These are phyloP conservation scores for Campoplex nolae DNA, from an alignment of 2,888 invertebrate genomes.

Conservation along the genomic window DNA sequence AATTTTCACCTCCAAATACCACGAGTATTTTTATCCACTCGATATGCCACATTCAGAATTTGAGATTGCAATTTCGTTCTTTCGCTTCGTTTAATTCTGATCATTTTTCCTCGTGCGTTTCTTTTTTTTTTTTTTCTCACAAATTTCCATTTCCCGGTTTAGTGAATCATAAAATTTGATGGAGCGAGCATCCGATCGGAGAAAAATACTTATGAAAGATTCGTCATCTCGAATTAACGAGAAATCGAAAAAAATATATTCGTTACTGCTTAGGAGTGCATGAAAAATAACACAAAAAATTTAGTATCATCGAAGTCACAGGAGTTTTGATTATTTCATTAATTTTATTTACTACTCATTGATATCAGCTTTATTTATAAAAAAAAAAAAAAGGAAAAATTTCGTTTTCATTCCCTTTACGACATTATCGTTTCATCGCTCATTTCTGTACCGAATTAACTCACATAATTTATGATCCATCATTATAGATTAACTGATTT, in stretches of 20 bases:
- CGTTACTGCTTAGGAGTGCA: not conserved
- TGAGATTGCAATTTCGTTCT: slow-evolving; percentile 48
- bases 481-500: not conserved
- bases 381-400: not conserved
- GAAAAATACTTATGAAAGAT: not conserved
- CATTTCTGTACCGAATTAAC: not conserved
- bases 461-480: not conserved
- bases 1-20: slow-evolving; percentile 14
- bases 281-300: not conserved
- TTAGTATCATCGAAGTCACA: not conserved
- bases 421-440: not conserved
- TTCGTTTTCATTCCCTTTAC: not conserved
- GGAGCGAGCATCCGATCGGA: not conserved
- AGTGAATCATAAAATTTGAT: slow-evolving; percentile 5
- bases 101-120: slow-evolving; percentile 14
- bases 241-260: not conserved
- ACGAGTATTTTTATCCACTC: slow-evolving; percentile 35
- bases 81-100: slow-evolving; percentile 34
- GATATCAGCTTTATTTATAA: not conserved
- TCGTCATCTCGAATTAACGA: not conserved
- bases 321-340: not conserved
- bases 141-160: not conserved
- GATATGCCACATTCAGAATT: slow-evolving; percentile 41
- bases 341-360: not conserved
- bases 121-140: not conserved